A percentile compares a stretch with the other conserved stretches of the same genome.
Evolutionary conservation across 2,797 vertebrate species (phyloP).

Genomic region (Euphonia xanthogaster): DNA sequence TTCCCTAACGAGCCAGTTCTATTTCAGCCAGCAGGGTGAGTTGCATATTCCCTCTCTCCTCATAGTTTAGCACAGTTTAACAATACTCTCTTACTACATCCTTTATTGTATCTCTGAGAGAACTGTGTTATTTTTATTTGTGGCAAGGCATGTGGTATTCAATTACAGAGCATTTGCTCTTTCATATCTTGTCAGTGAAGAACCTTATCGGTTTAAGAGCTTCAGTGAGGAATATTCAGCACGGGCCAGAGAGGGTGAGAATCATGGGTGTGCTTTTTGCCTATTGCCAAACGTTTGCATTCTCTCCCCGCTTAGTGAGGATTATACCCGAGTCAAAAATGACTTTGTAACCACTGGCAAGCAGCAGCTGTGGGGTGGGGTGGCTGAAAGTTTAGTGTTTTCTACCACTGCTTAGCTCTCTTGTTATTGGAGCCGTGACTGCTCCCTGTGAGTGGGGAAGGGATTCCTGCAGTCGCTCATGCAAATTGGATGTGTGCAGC

Average conservation of each 20-base stretch:
- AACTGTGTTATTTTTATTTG: background rate
- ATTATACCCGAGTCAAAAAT: background rate
- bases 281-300: background rate
- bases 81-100: background rate
- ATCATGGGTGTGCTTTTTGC: background rate
- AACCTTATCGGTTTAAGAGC: background rate
- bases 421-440: accelerated
- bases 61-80: background rate
- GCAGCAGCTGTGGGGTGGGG: background rate
- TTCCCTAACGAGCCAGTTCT: background rate
- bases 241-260: background rate
- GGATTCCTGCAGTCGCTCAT: background rate
- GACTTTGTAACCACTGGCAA: background rate
- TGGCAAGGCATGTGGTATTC: background rate
- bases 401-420: background rate
- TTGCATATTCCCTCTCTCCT: background rate
- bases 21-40: background rate
- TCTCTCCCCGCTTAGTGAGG: background rate
- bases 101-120: background rate
- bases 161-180: background rate
- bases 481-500: background rate
- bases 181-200: background rate
- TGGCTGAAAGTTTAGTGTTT: background rate
- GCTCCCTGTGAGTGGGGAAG: background rate
- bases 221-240: background rate